phyloP scores from a whole-genome alignment of 2,888 invertebrate species.

The Dusona sp. region DNA sequence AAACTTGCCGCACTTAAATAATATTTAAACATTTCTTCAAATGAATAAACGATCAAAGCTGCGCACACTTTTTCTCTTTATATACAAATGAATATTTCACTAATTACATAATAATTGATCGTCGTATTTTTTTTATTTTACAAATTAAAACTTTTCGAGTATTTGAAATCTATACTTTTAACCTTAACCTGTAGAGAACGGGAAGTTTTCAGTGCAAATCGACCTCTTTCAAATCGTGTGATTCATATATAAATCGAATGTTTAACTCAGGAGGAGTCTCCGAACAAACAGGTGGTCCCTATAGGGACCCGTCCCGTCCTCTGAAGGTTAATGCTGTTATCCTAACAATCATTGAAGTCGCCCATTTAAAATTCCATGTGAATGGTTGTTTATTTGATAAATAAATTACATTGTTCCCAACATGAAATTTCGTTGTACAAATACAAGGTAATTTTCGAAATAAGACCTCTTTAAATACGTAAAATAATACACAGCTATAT shows the following conservation, averaged over 20 bases:
- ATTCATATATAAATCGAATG: no score
- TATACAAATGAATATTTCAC: neutral
- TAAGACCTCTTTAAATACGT: neutral
- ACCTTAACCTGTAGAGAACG: no score
- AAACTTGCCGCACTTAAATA: neutral
- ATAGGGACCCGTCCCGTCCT: no score
- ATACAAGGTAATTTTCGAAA: neutral
- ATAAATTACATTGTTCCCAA: neutral
- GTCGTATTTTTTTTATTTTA: neutral
- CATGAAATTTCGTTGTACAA: neutral
- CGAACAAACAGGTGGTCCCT: no score
- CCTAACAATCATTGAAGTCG: neutral
- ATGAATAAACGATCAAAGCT: neutral
- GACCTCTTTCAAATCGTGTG: no score
- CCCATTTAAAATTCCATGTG: no score
- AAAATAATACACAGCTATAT: neutral
- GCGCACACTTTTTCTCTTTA: neutral
- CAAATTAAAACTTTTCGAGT: neutral
- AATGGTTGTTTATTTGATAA: neutral
- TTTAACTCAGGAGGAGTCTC: no score
- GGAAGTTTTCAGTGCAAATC: no score
- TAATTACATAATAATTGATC: neutral
- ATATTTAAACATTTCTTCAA: neutral
- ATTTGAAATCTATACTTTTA: neutral
- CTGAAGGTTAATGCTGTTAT: neutral